Conservation (phyloP, 2,113 vertebrate genomes). For the Perccottus glenii region DNA sequence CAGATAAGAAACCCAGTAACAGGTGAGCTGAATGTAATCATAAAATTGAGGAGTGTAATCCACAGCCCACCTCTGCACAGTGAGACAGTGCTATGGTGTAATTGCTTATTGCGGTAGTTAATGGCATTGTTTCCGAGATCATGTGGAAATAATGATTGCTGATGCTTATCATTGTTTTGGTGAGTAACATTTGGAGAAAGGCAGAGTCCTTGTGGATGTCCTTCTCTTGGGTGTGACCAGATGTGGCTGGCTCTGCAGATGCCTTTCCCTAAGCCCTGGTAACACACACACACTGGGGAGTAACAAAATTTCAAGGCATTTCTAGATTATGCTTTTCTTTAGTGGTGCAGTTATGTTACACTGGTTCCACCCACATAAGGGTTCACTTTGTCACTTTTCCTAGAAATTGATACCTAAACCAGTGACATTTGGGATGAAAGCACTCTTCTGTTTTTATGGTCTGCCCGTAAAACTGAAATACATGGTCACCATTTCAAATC, state of each 20-base stretch:
- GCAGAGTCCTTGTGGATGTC: constrained; percentile 20
- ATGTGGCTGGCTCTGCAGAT: constrained; percentile 9
- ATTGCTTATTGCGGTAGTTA: background rate
- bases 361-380: too few relatives aligned
- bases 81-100: background rate
- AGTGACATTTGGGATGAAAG: background rate
- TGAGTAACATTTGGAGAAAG: constrained; percentile 7
- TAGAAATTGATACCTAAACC: constrained; percentile 14
- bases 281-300: background rate
- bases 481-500: constrained; percentile 2
- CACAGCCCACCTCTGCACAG: background rate
- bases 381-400: background rate
- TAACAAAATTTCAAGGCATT: background rate
- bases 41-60: background rate
- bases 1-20: constrained; percentile 6
- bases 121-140: background rate
- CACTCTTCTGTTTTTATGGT: background rate
- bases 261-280: constrained; percentile 5
- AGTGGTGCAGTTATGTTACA: too few relatives aligned
- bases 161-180: background rate
- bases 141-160: background rate
- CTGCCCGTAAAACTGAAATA: constrained; percentile 17
- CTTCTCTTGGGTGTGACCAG: constrained; percentile 5
- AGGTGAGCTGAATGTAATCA: constrained; percentile 16
- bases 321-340: too few relatives aligned